Conservation (phyloP, 1,140 invertebrate species). For the Heterodera carotae region DNA sequence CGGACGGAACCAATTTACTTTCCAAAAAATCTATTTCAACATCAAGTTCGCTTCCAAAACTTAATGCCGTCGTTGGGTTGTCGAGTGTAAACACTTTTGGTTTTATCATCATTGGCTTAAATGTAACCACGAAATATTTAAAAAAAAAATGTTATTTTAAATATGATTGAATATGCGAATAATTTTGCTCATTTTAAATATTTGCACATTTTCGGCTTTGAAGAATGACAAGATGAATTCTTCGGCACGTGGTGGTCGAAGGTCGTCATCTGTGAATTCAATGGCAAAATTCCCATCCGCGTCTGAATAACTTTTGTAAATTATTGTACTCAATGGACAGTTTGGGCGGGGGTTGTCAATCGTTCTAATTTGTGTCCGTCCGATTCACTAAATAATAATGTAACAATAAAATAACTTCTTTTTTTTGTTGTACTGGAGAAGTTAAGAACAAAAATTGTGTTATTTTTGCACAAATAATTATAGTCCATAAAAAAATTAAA, state of each 20-base stretch:
- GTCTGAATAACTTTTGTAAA: neutral
- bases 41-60: neutral
- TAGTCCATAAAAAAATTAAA: too few species aligned
- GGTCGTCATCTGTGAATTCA: neutral
- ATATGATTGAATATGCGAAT: too few species aligned
- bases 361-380: too few species aligned
- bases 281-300: neutral
- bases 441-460: too few species aligned
- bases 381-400: too few species aligned
- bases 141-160: neutral
- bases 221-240: neutral
- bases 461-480: too few species aligned
- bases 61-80: neutral
- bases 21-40: neutral
- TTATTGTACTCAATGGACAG: too few species aligned
- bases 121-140: neutral
- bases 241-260: neutral
- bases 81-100: neutral
- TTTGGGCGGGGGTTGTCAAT: too few species aligned
- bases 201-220: neutral
- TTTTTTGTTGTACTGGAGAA: too few species aligned
- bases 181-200: too few species aligned
- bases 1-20: neutral
- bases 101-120: neutral
- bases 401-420: too few species aligned